Evolutionary conservation across 2,113 vertebrate genomes (phyloP).

Genomic region (Cyprinodon tularosa): DNA sequence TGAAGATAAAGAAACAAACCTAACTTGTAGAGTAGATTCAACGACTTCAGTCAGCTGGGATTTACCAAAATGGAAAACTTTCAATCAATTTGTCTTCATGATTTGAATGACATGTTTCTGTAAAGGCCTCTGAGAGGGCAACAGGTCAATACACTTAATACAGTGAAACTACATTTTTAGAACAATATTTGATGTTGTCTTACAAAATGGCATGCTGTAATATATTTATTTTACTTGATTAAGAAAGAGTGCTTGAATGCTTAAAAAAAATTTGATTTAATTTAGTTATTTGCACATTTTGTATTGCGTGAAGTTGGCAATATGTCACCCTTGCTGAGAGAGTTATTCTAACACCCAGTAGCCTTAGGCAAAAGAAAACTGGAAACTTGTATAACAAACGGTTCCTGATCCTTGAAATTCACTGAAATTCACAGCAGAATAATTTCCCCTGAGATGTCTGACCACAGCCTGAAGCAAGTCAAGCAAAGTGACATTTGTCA

Average conservation of each 20-base stretch:
- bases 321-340: conserved; percentile 29
- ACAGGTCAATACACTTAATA: no score
- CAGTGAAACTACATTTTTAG: no score
- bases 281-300: not conserved
- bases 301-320: conserved; percentile 21
- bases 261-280: conserved; percentile 2
- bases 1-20: no score
- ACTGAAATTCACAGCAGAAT: conserved; percentile 64
- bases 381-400: conserved; percentile 47
- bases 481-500: conserved; percentile 68
- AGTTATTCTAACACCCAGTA: conserved; percentile 24
- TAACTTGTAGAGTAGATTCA: no score
- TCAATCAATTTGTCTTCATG: no score
- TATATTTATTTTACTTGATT: no score
- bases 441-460: conserved; percentile 62
- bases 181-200: no score
- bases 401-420: conserved; percentile 50
- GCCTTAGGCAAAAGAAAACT: conserved; percentile 22
- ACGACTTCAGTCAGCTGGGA: no score
- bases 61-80: no score
- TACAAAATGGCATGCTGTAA: no score
- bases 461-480: conserved; percentile 48
- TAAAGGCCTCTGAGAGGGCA: no score
- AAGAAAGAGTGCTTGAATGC: not conserved
- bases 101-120: no score